Evolutionary conservation across 1,140 invertebrate species (phyloP).

Genomic region (Ectropis grisescens): DNA sequence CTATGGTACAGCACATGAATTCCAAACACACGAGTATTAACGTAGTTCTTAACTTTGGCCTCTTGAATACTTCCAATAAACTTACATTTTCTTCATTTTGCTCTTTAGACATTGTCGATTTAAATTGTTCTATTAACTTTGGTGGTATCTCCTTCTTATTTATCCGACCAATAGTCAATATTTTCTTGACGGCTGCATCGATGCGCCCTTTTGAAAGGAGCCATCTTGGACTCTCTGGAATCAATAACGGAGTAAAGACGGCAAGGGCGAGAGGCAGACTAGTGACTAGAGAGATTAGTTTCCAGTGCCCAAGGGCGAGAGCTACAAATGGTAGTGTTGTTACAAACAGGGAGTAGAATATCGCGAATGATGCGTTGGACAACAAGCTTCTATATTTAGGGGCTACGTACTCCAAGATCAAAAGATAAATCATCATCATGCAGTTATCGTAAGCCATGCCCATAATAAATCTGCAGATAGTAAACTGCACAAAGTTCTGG

Average conservation of each 20-base stretch:
- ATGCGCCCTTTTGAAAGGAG: slow-evolving; percentile 74
- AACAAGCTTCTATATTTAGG: slow-evolving; percentile 73
- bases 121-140: slow-evolving; percentile 48
- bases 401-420: slow-evolving; percentile 77
- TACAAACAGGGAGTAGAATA: slow-evolving; percentile 76
- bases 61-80: slow-evolving; percentile 31
- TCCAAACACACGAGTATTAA: slow-evolving; percentile 41
- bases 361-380: slow-evolving; percentile 72
- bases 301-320: slow-evolving; percentile 79
- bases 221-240: slow-evolving; percentile 84
- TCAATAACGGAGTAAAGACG: slow-evolving; percentile 65
- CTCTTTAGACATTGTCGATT: slow-evolving; percentile 15
- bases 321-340: slow-evolving; percentile 74
- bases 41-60: slow-evolving; percentile 27
- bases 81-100: slow-evolving; percentile 22
- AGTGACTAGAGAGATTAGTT: slow-evolving; percentile 74
- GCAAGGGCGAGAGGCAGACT: slow-evolving; percentile 53
- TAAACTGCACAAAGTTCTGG: slow-evolving; percentile 72
- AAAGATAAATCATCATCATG: slow-evolving; percentile 77
- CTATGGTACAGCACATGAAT: slow-evolving; percentile 36
- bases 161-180: slow-evolving; percentile 39
- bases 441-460: slow-evolving; percentile 84
- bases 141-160: slow-evolving; percentile 43
- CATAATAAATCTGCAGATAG: slow-evolving; percentile 73
- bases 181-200: slow-evolving; percentile 75